Evolutionary conservation across 2,888 invertebrate genomes (phyloP), one percentile per base, ranked within the genome.

Genomic region (Drosophila koepferae): DNA sequence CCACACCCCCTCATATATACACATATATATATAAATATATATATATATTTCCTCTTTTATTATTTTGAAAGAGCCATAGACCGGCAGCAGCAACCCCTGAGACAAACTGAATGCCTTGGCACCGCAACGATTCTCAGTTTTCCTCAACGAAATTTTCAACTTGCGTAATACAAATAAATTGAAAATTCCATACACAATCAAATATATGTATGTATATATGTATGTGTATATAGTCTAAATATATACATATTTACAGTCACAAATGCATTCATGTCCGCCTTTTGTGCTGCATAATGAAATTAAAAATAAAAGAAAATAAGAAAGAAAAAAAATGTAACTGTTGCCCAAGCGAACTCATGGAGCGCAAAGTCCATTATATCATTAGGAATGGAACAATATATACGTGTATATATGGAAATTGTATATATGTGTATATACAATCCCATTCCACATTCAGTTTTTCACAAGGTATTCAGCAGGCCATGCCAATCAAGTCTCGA

Each of bases 261-360:
- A 59, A 56, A 44, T 54, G 46, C 54, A 74, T 69, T 54, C 59
- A 66, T 58, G 60, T 67, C 63, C 82, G 83, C 90, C 91, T 72
- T 80, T 91, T 92, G 91, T 91, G 83, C 80, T 67, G 77, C 82
- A 84, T 91, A 91, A 91, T 92, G 92, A 92, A 92, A 91, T 91
- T 91, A 91, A 90, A 92, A 60, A 49, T 58, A 48, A 44, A 34
- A 12, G 43, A 20, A 59, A 46, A 28, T 23, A 18, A 34, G 16
- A 38, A 20, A 16, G 8, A 3, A 12, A 12, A 92, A 92, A 92
- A 74, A 89, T 89, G 91, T 91, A 89, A 92, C 92, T 86, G 90
- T 91, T 91, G 90, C 91, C 77, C 69, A 65, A 58, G 71, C 62
- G 51, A 74, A 76, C 82, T 72, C 85, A 76, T 72, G 85, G 59